phyloP scores from a whole-genome alignment of 92 coral and sea anemone species.

The Epizoanthus fatuus region DNA sequence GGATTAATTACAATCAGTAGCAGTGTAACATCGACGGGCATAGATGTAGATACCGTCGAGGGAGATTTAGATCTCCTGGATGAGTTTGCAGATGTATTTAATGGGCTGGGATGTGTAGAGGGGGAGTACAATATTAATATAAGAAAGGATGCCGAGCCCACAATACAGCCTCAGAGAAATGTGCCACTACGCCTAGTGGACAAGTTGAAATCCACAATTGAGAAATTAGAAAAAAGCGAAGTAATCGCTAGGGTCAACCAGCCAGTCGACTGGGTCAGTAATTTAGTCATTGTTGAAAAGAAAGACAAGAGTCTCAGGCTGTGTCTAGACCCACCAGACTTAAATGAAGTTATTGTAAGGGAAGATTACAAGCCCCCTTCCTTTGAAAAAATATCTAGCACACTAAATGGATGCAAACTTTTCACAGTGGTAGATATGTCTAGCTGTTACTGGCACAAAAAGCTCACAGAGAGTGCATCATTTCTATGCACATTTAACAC shows the following conservation, averaged over 20 bases:
- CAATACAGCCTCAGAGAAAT: slow-evolving; percentile 61
- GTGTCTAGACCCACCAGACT: slow-evolving; percentile 50
- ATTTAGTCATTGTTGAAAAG: slow-evolving; percentile 51
- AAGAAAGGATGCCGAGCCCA: slow-evolving; percentile 44
- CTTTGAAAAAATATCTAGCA: slow-evolving; percentile 57
- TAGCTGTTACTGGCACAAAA: slow-evolving; percentile 66
- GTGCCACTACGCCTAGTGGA: slow-evolving; percentile 47
- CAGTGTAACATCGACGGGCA: slow-evolving; percentile 28
- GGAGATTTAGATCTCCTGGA: slow-evolving; percentile 14
- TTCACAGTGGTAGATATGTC: slow-evolving; percentile 56
- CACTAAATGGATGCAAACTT: slow-evolving; percentile 39
- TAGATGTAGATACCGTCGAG: slow-evolving; percentile 33
- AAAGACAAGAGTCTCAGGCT: slow-evolving; percentile 44
- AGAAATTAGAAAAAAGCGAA: slow-evolving; percentile 25
- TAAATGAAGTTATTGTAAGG: slow-evolving; percentile 45
- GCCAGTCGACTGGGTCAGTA: slow-evolving; percentile 48
- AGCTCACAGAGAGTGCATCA: slow-evolving; percentile 47
- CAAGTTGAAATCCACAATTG: slow-evolving; percentile 42
- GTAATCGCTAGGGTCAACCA: slow-evolving; percentile 32
- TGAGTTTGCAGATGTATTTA: slow-evolving; percentile 51
- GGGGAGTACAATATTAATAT: slow-evolving; percentile 49
- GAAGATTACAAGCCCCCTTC: slow-evolving; percentile 49
- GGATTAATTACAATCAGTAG: slow-evolving; percentile 30
- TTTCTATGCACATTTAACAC: slow-evolving; percentile 45
- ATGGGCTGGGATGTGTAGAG: slow-evolving; percentile 51